These are phyloP conservation scores for Drosophila pseudoananassae DNA, from an alignment of 1,140 invertebrate genomes.

Conservation along the genomic window DNA sequence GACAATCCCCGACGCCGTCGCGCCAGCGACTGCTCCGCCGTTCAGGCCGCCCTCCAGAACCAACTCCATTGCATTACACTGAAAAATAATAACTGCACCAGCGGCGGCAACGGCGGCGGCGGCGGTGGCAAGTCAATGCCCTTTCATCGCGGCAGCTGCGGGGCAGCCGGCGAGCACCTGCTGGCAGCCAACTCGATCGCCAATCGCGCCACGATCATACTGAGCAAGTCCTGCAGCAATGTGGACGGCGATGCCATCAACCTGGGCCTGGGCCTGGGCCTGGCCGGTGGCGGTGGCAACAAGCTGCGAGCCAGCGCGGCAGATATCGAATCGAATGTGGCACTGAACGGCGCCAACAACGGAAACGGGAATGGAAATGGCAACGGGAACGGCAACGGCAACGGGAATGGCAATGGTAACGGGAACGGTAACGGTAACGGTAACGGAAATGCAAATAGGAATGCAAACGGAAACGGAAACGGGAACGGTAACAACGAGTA, in stretches of 20 bases:
- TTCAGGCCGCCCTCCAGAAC: slow-evolving; percentile 67
- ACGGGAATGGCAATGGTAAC: slow-evolving; percentile 8
- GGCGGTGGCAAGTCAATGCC: slow-evolving; percentile 50
- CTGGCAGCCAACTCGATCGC: slow-evolving; percentile 80
- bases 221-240: slow-evolving; percentile 82
- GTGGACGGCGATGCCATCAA: slow-evolving; percentile 61
- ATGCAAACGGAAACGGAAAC: slow-evolving; percentile 22
- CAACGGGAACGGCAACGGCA: slow-evolving; percentile 8
- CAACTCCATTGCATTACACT: slow-evolving; percentile 78
- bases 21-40: slow-evolving; percentile 74
- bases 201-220: slow-evolving; percentile 76
- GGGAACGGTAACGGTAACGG: slow-evolving; percentile 13
- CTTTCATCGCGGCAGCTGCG: slow-evolving; percentile 81
- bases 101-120: slow-evolving; percentile 17
- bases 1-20: slow-evolving; percentile 72
- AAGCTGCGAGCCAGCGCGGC: slow-evolving; percentile 69
- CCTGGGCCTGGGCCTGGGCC: slow-evolving; percentile 20
- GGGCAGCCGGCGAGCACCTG: slow-evolving; percentile 75
- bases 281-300: slow-evolving; percentile 11
- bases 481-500: slow-evolving; percentile 78
- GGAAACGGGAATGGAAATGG: slow-evolving; percentile 1
- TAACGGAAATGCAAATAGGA: slow-evolving; percentile 8
- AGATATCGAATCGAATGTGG: slow-evolving; percentile 64
- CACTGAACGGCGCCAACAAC: slow-evolving; percentile 51
- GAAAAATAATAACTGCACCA: slow-evolving; percentile 77